Percentiles rank a stretch among this genome's conserved stretches.
Evolutionary conservation across 2,113 vertebrate species (phyloP).

Genomic region (Bagarius yarrelli): DNA sequence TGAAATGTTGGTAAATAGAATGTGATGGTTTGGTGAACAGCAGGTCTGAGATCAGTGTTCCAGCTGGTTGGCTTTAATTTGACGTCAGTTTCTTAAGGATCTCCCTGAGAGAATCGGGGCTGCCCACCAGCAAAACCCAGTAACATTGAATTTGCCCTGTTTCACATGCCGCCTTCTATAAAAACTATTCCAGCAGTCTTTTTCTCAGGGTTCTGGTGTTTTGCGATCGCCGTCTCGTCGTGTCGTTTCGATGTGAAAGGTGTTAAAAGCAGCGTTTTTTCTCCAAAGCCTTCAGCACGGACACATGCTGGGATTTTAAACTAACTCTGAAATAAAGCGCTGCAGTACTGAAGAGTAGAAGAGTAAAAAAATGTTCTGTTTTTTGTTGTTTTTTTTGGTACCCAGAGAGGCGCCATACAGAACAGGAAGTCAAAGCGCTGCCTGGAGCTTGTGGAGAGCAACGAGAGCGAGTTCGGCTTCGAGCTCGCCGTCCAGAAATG

Average conservation of each 20-base stretch:
- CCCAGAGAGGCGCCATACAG: conserved; percentile 93
- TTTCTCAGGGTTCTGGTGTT: not conserved
- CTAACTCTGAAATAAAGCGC: not conserved
- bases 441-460: conserved; percentile 89
- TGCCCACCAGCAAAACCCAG: not conserved
- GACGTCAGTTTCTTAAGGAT: conserved; percentile 14
- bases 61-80: conserved; percentile 15
- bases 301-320: not conserved
- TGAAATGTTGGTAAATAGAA: not conserved
- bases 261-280: not conserved
- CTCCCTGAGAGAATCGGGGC: not conserved
- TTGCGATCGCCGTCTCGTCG: not conserved
- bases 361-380: not conserved
- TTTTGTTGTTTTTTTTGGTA: conserved; percentile 51
- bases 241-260: not conserved
- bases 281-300: not conserved
- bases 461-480: conserved; percentile 88
- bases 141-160: conserved; percentile 11
- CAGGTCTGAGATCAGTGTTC: conserved; percentile 10
- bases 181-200: conserved; percentile 5
- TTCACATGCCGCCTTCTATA: not conserved
- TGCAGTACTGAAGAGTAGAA: not conserved
- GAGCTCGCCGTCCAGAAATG: conserved; percentile 92
- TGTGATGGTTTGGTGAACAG: not conserved
- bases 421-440: conserved; percentile 96